Conservation (phyloP, 2,113 vertebrate species). For the Donacobius atricapilla region DNA sequence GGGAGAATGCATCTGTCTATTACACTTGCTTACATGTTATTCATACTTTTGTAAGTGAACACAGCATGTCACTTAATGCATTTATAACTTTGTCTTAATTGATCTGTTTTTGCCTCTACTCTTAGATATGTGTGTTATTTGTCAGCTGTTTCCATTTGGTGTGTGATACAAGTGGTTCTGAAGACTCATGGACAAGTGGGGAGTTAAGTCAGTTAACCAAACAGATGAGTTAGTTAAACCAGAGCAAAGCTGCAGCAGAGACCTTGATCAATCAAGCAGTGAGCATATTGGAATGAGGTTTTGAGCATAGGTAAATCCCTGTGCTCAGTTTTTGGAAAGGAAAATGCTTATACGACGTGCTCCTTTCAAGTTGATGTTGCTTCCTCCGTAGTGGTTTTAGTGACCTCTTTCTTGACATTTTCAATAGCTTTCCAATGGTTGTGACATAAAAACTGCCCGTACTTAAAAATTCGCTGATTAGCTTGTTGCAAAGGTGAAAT, state of each 20-base stretch:
- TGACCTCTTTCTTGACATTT: not conserved
- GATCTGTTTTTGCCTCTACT: not conserved
- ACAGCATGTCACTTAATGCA: not conserved
- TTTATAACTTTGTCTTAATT: not conserved
- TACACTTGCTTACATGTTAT: not conserved
- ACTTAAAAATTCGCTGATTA: not conserved
- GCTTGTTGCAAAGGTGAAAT: not conserved
- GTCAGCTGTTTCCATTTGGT: not conserved
- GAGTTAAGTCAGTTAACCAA: not conserved
- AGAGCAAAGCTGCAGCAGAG: not conserved
- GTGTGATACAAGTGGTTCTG: not conserved
- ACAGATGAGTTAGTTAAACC: not conserved
- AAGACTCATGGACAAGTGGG: not conserved
- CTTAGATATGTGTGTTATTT: not conserved
- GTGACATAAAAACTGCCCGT: not conserved
- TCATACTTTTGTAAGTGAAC: not conserved
- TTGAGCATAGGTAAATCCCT: not conserved
- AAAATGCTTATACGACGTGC: not conserved
- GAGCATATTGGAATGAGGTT: not conserved
- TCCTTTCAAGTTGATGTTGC: not conserved
- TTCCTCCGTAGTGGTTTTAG: not conserved
- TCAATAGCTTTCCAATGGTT: not conserved
- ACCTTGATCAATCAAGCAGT: not conserved
- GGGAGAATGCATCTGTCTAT: not conserved
- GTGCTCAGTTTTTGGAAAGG: not conserved